Evolutionary conservation across 2,888 invertebrate genomes (phyloP), one percentile per base, ranked within the genome.

Genomic region (Ametastegia equiseti): DNA sequence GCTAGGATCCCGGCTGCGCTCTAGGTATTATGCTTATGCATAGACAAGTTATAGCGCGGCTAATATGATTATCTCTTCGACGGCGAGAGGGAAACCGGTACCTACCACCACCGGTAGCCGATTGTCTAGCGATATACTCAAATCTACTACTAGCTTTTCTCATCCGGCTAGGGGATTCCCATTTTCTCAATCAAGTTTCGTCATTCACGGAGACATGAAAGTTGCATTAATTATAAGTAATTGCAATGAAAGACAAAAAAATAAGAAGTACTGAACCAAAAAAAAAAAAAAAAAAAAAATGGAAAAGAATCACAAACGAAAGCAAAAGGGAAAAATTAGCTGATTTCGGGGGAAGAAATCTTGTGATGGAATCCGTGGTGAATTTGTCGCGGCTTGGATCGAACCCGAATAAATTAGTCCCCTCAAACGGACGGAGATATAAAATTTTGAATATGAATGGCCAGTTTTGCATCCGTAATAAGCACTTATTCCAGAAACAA

Each of bases 401-500:
- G 93, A 90, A 89, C 86, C 92, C 92, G 95, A 95, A 95, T 95
- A 95, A 95, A 95, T 95, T 95, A 95, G 95, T 94, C 93, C 91
- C 92, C 93, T 94, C 94, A 93, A 94, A 83, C 86, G 83, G 85
- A 83, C 83, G 94, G n/a, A 94, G 95, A 95, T 96, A 96, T 96
- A 96, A 96, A 96, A 96, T 96, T 96, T 96, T 96, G 96, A 96
- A 96, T 96, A 96, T 96, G 96, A 96, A 96, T 96, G 95, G 95
- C 94, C 94, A 95, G 95, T 96, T 96, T 96, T 95, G 95, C 96
- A 96, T 96, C 94, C 94, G 94, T 95, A 95, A 96, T 96, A 95
- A 96, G 95, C 94, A 94, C 94, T 94, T 94, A 94, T 93, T 92
- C 86, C 86, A 91, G 92, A 93, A 93, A 93, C 93, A 93, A 93